phyloP scores from a whole-genome alignment of 2,797 vertebrate genomes.

The Phaenicophaeus curvirostris region DNA sequence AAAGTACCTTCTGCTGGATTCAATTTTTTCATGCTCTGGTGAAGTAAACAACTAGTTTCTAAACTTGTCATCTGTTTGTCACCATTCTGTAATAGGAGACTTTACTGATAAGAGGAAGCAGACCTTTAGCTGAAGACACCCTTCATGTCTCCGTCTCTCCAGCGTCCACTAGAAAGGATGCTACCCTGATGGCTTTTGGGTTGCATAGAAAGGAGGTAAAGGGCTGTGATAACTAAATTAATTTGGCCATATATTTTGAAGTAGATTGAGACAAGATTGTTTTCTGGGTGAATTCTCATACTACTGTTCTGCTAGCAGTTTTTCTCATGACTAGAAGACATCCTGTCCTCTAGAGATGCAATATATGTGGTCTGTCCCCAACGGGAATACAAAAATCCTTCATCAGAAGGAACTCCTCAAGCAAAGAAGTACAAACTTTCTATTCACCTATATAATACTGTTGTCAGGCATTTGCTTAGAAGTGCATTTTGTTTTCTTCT shows the following conservation, averaged over 20 bases:
- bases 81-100: not conserved
- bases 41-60: not conserved
- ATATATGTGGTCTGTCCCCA: not conserved
- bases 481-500: not conserved
- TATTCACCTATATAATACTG: not conserved
- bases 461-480: not conserved
- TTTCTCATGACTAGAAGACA: not conserved
- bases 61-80: not conserved
- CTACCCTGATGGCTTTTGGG: not conserved
- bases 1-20: not conserved
- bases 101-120: not conserved
- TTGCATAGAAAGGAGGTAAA: not conserved
- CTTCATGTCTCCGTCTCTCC: not conserved
- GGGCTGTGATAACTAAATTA: not conserved
- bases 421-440: not conserved
- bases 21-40: not conserved
- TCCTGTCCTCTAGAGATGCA: not conserved
- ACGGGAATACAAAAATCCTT: not conserved
- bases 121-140: not conserved
- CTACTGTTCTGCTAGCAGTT: not conserved
- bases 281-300: not conserved
- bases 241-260: not conserved
- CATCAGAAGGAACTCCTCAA: not conserved
- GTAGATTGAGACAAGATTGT: not conserved
- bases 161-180: not conserved